These are phyloP conservation scores for Ciconia boyciana DNA, from an alignment of 2,113 vertebrate species.

Conservation along the genomic window DNA sequence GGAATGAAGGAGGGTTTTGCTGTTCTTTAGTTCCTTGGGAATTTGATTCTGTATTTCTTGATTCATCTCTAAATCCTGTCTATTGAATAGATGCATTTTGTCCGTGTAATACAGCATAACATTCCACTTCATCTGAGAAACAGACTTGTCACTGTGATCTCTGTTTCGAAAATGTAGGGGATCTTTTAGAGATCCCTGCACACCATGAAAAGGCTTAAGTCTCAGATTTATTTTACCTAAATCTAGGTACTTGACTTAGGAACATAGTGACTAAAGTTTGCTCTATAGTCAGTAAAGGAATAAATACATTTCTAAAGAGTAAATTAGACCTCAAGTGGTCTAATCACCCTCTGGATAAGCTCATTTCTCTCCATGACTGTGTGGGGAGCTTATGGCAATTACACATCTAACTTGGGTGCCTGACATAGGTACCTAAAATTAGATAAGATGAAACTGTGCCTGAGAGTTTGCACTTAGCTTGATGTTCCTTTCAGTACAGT, in stretches of 20 bases:
- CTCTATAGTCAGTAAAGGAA: not conserved
- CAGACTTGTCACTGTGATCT: not conserved
- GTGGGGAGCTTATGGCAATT: not conserved
- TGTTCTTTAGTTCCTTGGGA: not conserved
- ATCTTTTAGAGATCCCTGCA: not conserved
- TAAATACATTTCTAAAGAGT: not conserved
- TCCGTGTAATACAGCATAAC: not conserved
- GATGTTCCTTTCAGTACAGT: slow-evolving; percentile 8
- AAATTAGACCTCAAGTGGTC: not conserved
- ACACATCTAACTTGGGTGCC: not conserved
- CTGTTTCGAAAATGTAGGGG: not conserved
- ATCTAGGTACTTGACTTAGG: not conserved
- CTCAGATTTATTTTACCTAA: not conserved
- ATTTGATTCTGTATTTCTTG: not conserved
- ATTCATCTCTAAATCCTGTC: not conserved
- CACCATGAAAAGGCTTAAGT: not conserved
- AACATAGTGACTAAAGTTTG: not conserved
- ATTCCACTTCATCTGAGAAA: not conserved
- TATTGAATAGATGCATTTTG: not conserved
- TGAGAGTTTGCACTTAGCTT: slow-evolving; percentile 13
- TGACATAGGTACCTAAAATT: slow-evolving; percentile 43
- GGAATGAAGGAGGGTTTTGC: not conserved
- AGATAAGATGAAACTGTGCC: slow-evolving; percentile 31
- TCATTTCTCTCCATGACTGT: not conserved
- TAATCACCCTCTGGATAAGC: not conserved